These are phyloP conservation scores for Esox masquinongy DNA, from an alignment of 2,797 vertebrate species.

Conservation along the genomic window DNA sequence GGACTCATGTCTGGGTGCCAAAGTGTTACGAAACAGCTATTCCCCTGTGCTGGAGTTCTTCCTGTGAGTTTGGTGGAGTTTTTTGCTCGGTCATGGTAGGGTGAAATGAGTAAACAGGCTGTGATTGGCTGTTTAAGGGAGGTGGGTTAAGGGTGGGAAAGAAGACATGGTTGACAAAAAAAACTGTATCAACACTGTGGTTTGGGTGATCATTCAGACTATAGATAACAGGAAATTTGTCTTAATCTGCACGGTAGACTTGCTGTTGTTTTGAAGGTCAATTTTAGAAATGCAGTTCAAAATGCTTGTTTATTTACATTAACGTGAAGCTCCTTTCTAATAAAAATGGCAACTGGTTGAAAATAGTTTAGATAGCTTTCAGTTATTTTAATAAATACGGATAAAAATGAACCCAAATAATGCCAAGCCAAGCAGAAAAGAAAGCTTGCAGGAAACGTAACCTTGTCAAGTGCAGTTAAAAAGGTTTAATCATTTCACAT, in stretches of 20 bases:
- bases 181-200: slow-evolving; percentile 37
- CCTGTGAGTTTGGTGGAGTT: slow-evolving; percentile 31
- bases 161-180: slow-evolving; percentile 39
- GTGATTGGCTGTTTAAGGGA: slow-evolving; percentile 60
- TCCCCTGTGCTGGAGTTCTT: slow-evolving; percentile 39
- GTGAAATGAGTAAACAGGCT: slow-evolving; percentile 56
- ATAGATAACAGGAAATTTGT: slow-evolving; percentile 43
- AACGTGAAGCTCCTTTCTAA: neutral
- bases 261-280: neutral
- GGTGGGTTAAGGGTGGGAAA: slow-evolving; percentile 49
- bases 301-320: neutral
- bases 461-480: too few species aligned
- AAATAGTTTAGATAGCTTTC: neutral
- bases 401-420: neutral
- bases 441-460: too few species aligned
- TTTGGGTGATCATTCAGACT: slow-evolving; percentile 22
- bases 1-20: neutral
- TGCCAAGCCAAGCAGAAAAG: neutral
- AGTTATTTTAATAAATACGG: neutral
- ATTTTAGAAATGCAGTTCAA: neutral
- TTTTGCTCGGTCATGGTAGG: slow-evolving; percentile 35
- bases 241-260: too few species aligned
- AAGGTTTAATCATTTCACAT: too few species aligned
- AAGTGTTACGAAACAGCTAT: slow-evolving; percentile 50
- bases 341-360: neutral